Evolutionary conservation across 2,797 vertebrate species (phyloP).

Genomic region (Manis javanica): DNA sequence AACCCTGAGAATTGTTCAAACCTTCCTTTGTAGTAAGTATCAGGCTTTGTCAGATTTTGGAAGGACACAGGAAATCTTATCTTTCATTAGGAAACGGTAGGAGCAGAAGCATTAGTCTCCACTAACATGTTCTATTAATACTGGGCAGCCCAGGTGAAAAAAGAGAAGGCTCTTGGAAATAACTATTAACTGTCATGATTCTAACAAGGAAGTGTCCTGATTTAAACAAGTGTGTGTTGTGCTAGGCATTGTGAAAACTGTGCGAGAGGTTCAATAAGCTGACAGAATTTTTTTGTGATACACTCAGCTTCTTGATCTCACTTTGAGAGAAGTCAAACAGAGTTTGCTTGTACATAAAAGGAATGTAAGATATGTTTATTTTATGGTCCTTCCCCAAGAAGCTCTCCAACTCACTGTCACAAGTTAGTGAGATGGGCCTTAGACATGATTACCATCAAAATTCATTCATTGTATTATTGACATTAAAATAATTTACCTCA

Average conservation of each 20-base stretch:
- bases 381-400: neutral
- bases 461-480: neutral
- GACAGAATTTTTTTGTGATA: neutral
- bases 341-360: neutral
- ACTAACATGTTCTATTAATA: neutral
- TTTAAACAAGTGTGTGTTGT: slow-evolving; percentile 8
- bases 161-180: neutral
- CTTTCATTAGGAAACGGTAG: neutral
- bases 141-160: neutral
- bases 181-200: neutral
- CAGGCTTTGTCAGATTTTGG: neutral
- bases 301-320: neutral
- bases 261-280: neutral
- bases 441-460: neutral
- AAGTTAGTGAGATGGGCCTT: neutral
- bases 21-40: neutral
- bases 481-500: neutral
- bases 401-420: neutral
- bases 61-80: neutral
- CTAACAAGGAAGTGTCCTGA: neutral
- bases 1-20: neutral
- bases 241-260: neutral
- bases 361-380: neutral
- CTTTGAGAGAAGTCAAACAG: neutral
- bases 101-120: neutral